A percentile compares a stretch with the other conserved stretches of the same genome.
These are phyloP conservation scores for Chrysolina haemoptera DNA, from an alignment of 2,888 invertebrate genomes.

Conservation along the genomic window DNA sequence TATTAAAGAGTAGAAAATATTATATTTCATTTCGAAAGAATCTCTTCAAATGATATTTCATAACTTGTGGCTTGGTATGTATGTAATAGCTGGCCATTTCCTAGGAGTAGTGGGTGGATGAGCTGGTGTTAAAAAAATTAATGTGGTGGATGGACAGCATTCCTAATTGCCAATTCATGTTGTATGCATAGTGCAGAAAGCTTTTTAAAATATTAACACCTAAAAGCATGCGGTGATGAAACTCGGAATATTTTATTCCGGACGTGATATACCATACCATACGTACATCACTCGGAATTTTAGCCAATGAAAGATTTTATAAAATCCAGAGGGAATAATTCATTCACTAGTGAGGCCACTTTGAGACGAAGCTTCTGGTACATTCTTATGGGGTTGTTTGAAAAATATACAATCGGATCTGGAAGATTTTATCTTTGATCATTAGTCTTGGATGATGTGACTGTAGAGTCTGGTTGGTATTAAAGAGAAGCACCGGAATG, in stretches of 20 bases:
- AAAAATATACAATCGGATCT: too few relatives aligned
- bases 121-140: neutral
- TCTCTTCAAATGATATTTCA: too few relatives aligned
- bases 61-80: too few relatives aligned
- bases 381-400: too few relatives aligned
- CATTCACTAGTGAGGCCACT: neutral
- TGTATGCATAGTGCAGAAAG: constrained; percentile 3
- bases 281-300: neutral
- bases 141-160: neutral
- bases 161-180: neutral
- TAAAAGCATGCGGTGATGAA: constrained; percentile 2
- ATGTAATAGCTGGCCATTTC: neutral
- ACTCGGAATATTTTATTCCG: constrained; percentile 1
- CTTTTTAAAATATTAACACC: constrained; percentile 19
- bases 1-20: too few relatives aligned
- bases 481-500: too few relatives aligned
- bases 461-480: too few relatives aligned
- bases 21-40: too few relatives aligned
- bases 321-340: neutral
- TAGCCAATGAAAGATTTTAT: neutral
- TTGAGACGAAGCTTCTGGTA: too few relatives aligned
- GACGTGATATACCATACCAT: neutral
- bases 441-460: too few relatives aligned
- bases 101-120: neutral
- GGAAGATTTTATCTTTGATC: too few relatives aligned